Evolutionary conservation across 2,888 invertebrate genomes (phyloP).

Genomic region (Notocelia uddmanniana): DNA sequence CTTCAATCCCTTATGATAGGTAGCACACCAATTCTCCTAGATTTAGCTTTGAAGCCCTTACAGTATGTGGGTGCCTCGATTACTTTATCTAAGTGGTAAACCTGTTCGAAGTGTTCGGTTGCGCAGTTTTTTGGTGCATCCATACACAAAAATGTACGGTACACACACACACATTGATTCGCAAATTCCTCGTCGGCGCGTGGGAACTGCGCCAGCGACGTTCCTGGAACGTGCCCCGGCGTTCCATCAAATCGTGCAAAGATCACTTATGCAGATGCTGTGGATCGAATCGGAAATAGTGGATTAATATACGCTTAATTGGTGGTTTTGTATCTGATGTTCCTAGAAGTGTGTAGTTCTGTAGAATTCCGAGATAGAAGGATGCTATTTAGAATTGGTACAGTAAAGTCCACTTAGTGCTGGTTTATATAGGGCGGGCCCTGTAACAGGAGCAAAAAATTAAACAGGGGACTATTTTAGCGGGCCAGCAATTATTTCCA

Average conservation of each 20-base stretch:
- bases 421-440: not conserved
- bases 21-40: not conserved
- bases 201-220: constrained; percentile 74
- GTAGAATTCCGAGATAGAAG: not conserved
- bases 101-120: constrained; percentile 1
- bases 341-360: not conserved
- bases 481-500: no score
- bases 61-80: not conserved
- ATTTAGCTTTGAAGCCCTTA: not conserved
- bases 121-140: constrained; percentile 13
- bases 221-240: constrained; percentile 77
- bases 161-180: constrained; percentile 55
- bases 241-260: constrained; percentile 75
- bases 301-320: constrained; percentile 5
- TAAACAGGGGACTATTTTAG: no score
- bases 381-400: not conserved
- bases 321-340: not conserved
- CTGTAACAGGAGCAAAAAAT: no score
- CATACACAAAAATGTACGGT: constrained; percentile 33
- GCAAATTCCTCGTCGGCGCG: constrained; percentile 70
- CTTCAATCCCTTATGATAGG: not conserved
- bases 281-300: constrained; percentile 32
- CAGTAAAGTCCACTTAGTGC: not conserved
- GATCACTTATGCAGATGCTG: constrained; percentile 54
- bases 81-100: constrained; percentile 18